Evolutionary conservation across 2,888 invertebrate species (phyloP).

Genomic region (Platerodrilus igneus): DNA sequence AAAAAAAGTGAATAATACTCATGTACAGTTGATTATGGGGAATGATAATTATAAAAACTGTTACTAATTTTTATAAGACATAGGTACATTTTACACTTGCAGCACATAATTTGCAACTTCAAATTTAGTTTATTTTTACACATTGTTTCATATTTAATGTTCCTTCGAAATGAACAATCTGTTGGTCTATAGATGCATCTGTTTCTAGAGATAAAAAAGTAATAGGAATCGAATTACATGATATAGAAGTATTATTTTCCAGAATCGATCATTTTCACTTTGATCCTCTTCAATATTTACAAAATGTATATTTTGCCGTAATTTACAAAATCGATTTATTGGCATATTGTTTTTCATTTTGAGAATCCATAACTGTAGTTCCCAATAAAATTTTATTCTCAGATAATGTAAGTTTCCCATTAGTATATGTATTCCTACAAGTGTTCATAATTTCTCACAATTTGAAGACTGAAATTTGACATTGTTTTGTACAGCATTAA

Average conservation of each 20-base stretch:
- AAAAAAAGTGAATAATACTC: too few relatives aligned
- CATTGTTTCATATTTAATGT: conserved; percentile 13
- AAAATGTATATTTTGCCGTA: conserved; percentile 28
- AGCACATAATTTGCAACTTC: background rate
- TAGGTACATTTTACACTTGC: background rate
- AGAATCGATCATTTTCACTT: conserved; percentile 19
- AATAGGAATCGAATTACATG: conserved; percentile 19
- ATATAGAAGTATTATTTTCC: conserved; percentile 26
- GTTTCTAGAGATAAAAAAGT: conserved; percentile 17
- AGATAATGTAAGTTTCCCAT: conserved; percentile 30
- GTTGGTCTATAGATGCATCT: conserved; percentile 1
- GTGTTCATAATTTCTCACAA: conserved; percentile 22
- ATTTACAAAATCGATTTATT: conserved; percentile 26
- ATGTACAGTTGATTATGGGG: too few relatives aligned
- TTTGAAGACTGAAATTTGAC: conserved; percentile 12
- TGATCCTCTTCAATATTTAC: conserved; percentile 13
- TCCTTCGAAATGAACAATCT: conserved; percentile 8
- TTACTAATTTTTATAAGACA: background rate
- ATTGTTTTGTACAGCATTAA: conserved; percentile 6
- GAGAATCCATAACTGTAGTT: conserved; percentile 19
- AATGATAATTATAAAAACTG: background rate
- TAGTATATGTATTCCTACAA: conserved; percentile 28
- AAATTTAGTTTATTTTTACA: too few relatives aligned
- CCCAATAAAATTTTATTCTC: conserved; percentile 26
- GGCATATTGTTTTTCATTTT: conserved; percentile 25